Conservation (phyloP, 2,888 invertebrate species). For the Trichogramma dendrolimi region DNA sequence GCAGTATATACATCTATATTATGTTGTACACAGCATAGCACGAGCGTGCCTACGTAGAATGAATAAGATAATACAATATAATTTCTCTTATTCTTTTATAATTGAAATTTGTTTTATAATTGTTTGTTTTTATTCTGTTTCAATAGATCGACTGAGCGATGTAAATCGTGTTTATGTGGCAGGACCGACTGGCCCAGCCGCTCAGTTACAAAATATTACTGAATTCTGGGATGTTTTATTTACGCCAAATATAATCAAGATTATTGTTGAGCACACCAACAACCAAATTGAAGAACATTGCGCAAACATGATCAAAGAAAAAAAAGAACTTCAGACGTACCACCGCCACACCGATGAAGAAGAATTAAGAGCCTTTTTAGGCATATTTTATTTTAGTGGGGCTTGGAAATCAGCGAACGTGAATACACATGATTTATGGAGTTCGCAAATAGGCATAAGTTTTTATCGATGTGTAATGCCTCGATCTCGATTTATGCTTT, state of each 20-base stretch:
- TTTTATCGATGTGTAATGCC: conserved; percentile 28
- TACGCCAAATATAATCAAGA: conserved; percentile 7
- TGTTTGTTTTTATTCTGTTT: no score
- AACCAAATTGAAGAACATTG: conserved; percentile 18
- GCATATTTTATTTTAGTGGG: conserved; percentile 23
- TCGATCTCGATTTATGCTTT: conserved; percentile 23
- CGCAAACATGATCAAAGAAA: conserved; percentile 5
- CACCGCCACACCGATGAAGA: conserved; percentile 23
- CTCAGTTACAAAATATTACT: conserved; percentile 5
- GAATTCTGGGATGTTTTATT: conserved; percentile 24
- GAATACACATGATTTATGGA: conserved; percentile 21
- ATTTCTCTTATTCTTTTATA: no score
- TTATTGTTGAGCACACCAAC: conserved; percentile 26
- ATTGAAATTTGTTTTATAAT: no score
- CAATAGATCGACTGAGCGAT: neutral
- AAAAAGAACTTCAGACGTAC: conserved; percentile 17
- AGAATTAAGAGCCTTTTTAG: conserved; percentile 24
- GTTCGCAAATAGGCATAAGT: conserved; percentile 20
- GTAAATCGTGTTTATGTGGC: neutral
- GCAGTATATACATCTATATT: no score
- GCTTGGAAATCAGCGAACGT: conserved; percentile 24
- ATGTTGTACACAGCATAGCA: no score
- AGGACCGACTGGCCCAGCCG: conserved; percentile 10
- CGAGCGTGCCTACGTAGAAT: no score
- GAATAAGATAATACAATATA: no score